Percentiles rank a stretch among this genome's conserved stretches.
Evolutionary conservation across 2,797 vertebrate species (phyloP).

Genomic region (Sparus aurata): DNA sequence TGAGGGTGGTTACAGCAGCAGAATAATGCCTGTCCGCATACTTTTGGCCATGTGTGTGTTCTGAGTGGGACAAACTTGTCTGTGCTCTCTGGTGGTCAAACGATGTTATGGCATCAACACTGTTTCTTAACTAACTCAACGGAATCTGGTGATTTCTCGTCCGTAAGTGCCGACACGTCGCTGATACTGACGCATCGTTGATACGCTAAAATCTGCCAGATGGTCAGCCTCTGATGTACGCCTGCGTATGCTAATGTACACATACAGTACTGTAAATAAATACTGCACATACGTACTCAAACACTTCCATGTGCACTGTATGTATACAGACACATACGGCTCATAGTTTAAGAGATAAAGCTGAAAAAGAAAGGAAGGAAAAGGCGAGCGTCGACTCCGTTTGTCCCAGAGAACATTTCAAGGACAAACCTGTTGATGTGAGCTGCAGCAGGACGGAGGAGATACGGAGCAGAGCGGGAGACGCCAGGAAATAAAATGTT

Average conservation of each 20-base stretch:
- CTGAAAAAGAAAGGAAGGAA: constrained; percentile 8
- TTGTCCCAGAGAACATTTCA: constrained; percentile 68
- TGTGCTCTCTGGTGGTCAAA: constrained; percentile 7
- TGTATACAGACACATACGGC: neutral
- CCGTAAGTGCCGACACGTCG: neutral
- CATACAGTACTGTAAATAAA: neutral
- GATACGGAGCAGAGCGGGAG: neutral
- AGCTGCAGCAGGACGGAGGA: constrained; percentile 32
- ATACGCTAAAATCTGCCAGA: neutral
- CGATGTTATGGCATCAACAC: neutral
- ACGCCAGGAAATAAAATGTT: neutral
- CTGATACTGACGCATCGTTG: neutral
- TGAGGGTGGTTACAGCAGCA: neutral
- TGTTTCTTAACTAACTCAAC: neutral
- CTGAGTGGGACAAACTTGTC: neutral
- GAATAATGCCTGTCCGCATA: neutral
- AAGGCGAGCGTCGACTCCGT: constrained; percentile 22
- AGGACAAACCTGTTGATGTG: constrained; percentile 80
- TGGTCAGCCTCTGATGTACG: neutral
- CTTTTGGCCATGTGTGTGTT: neutral
- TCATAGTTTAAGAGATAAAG: neutral
- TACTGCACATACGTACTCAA: neutral
- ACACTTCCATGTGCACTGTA: neutral
- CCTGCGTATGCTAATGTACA: neutral
- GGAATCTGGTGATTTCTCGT: neutral